A percentile compares a stretch with the other conserved stretches of the same genome.
Conservation (phyloP, 1,140 invertebrate genomes). For the Aleiodes sp. region DNA sequence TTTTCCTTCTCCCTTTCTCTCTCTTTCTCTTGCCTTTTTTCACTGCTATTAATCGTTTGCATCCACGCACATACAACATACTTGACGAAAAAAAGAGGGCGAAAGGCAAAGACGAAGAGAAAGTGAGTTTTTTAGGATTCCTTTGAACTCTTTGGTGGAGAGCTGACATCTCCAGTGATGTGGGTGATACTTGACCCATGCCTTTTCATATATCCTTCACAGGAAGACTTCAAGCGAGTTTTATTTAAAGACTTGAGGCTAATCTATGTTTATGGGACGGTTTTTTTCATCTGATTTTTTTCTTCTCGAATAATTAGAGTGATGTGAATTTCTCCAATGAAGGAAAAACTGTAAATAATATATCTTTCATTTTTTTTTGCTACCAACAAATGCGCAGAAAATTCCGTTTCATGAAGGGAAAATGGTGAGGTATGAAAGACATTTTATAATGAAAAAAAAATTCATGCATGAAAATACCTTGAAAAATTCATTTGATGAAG, state of each 20-base stretch:
- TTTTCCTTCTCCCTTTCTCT: background rate
- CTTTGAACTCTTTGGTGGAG: slow-evolving; percentile 12
- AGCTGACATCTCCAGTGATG: slow-evolving; percentile 12
- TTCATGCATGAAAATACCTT: slow-evolving; percentile 15
- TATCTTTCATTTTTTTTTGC: too few relatives aligned
- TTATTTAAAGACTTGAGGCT: too few relatives aligned
- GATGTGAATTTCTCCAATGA: too few relatives aligned
- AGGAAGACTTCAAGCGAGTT: background rate
- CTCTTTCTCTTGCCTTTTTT: slow-evolving; percentile 21
- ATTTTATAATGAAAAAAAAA: background rate
- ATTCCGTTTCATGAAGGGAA: too few relatives aligned
- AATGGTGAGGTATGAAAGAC: background rate
- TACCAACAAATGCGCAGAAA: too few relatives aligned
- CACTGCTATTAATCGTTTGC: slow-evolving; percentile 26
- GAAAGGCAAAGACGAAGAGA: background rate
- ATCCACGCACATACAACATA: slow-evolving; percentile 12
- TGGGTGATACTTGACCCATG: slow-evolving; percentile 5
- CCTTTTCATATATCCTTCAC: background rate
- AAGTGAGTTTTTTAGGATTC: slow-evolving; percentile 12
- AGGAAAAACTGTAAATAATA: too few relatives aligned
- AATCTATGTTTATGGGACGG: too few relatives aligned
- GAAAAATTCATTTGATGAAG: background rate
- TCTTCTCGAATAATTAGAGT: too few relatives aligned
- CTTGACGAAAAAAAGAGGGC: slow-evolving; percentile 2
- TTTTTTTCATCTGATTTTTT: too few relatives aligned